Evolutionary conservation across 2,797 vertebrate genomes (phyloP).

Genomic region (Syngnathus rostellatus): DNA sequence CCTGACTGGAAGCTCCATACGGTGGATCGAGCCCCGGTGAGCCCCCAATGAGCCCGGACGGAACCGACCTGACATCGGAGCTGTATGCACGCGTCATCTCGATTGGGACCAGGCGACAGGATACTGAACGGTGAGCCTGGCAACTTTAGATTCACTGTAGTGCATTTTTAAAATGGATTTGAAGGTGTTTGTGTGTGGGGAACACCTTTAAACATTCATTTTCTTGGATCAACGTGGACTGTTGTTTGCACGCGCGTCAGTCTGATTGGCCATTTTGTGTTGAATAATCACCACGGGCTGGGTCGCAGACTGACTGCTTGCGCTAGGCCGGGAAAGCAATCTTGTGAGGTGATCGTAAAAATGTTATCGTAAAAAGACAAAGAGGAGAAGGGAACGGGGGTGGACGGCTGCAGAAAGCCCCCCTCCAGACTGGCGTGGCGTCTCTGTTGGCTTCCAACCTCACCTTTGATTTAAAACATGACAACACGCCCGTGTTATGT

Average conservation of each 20-base stretch:
- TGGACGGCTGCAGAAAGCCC: slow-evolving; percentile 17
- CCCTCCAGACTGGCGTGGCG: slow-evolving; percentile 55
- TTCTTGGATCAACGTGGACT: slow-evolving; percentile 45
- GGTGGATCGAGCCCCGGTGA: slow-evolving; percentile 21
- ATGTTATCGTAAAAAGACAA: slow-evolving; percentile 32
- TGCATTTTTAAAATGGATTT: slow-evolving; percentile 14
- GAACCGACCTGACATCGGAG: slow-evolving; percentile 11
- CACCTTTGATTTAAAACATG: background rate
- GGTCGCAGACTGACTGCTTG: background rate
- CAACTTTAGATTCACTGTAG: slow-evolving; percentile 47
- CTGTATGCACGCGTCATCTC: slow-evolving; percentile 41
- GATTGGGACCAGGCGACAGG: slow-evolving; percentile 39
- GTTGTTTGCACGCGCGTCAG: slow-evolving; percentile 14
- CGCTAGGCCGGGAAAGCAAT: background rate
- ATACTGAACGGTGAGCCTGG: slow-evolving; percentile 52
- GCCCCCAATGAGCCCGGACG: slow-evolving; percentile 32
- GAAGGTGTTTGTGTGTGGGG: background rate
- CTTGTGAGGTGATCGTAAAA: slow-evolving; percentile 3
- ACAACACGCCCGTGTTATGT: slow-evolving; percentile 16
- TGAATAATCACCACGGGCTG: background rate
- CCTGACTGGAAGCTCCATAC: slow-evolving; percentile 29
- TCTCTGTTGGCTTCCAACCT: background rate
- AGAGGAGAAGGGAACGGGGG: slow-evolving; percentile 30
- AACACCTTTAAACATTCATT: slow-evolving; percentile 23
- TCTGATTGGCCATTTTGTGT: slow-evolving; percentile 16